Evolutionary conservation across 2,113 vertebrate species (phyloP), one percentile per base, ranked within the genome.

Genomic region (Lasiurus cinereus): DNA sequence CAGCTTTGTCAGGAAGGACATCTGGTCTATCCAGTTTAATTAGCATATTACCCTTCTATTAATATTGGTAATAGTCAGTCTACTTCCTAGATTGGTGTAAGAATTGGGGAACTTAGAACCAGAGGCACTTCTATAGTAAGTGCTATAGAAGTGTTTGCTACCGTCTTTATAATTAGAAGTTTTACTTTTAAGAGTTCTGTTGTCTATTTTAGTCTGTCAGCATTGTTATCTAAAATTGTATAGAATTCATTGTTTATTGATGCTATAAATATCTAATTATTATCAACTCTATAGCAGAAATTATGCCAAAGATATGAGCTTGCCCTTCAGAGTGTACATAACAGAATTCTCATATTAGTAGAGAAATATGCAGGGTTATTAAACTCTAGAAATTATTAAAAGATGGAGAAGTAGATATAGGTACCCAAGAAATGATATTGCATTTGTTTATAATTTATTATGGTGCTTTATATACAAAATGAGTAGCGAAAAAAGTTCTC

Each of bases 361-460:
- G 50, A 84, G 46, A 80, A 96, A 88, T 50, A 18, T 29, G 9
- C 33, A 31, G 29, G 18, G 12, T 90, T 93, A 39, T 76, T 70
- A 79, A 74, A 70, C 29, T 79, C 56, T 52, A 59, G 78, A 88
- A 79, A 76, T 78, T 88, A 39, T 33, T 33, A 48, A 90, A 90
- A 90, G 93, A 67, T 36, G 0, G 56, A 93, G n/a, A 67, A 31
- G 80, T 79, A 48, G 10, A 39, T 76, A 82, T 16, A 91, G 16
- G 27, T 66, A 94, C n/a, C 54, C 33, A 94, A 52, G 9, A 77
- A 72, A 54, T 83, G 33, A 67, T 78, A n/a, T 54, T 91, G 18
- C 54, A 89, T 79, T 82, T 80, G 6, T 80, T 89, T 93, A 72
- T 80, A 89, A 83, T 83, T 56, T 80, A 66, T 84, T 70, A 13